phyloP scores from a whole-genome alignment of 2,888 invertebrate genomes.

The Limulus polyphemus region DNA sequence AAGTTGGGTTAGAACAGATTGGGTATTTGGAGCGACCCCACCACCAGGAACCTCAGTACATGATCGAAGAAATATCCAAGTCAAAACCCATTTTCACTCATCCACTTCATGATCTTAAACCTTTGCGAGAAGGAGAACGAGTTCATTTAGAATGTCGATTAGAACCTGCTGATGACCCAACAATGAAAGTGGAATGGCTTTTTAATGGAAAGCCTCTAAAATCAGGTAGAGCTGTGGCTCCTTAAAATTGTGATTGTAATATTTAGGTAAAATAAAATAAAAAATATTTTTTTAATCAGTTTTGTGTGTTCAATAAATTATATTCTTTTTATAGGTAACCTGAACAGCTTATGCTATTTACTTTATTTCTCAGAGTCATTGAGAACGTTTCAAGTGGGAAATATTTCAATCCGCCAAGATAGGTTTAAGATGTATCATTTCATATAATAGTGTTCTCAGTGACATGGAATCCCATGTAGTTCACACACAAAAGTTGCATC shows the following conservation, averaged over 20 bases:
- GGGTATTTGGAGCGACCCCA: slow-evolving; percentile 70
- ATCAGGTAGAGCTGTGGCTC: slow-evolving; percentile 45
- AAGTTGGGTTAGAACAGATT: slow-evolving; percentile 70
- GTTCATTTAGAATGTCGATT: slow-evolving; percentile 88
- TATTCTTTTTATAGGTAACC: background rate
- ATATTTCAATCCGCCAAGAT: no score
- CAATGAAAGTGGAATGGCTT: slow-evolving; percentile 83
- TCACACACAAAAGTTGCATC: no score
- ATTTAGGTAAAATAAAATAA: no score
- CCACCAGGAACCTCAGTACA: slow-evolving; percentile 73
- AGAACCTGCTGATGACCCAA: slow-evolving; percentile 84
- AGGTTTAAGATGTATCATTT: no score
- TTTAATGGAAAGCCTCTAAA: slow-evolving; percentile 52
- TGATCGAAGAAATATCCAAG: slow-evolving; percentile 82
- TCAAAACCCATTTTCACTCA: slow-evolving; percentile 89
- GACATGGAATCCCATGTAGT: no score
- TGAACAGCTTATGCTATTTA: background rate
- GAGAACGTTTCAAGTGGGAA: no score
- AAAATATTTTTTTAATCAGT: no score
- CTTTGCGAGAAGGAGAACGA: slow-evolving; percentile 73
- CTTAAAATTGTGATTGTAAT: no score
- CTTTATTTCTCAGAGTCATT: background rate
- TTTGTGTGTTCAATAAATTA: background rate
- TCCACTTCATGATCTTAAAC: slow-evolving; percentile 72
- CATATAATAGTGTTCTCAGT: no score